Conservation (phyloP, 2,888 invertebrate genomes). For the Aspidiotus rigidus region DNA sequence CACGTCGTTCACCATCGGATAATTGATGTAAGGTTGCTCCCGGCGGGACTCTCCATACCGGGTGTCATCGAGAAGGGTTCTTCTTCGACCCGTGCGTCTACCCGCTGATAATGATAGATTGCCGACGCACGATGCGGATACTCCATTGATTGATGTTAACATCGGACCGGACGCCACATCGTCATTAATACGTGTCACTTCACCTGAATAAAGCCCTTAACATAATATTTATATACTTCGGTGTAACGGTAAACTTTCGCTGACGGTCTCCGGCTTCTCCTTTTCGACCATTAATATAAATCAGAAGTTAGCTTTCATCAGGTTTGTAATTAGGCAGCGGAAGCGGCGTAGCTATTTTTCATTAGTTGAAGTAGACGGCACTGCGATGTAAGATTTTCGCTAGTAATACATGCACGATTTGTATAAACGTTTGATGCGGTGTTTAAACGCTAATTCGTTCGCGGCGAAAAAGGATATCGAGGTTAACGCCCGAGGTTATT, state of each 20-base stretch:
- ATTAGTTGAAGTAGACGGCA: not conserved
- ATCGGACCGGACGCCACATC: constrained; percentile 16
- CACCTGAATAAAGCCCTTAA: constrained; percentile 30
- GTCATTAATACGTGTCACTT: constrained; percentile 33
- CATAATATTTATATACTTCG: constrained; percentile 31
- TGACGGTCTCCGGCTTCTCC: not conserved
- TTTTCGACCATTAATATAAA: constrained; percentile 24
- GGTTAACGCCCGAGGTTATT: no score
- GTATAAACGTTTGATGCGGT: no score
- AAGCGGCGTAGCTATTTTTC: not conserved
- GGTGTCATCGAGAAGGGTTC: not conserved
- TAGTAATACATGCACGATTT: no score
- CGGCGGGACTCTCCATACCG: not conserved
- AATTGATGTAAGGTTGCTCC: constrained; percentile 1
- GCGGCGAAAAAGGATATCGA: no score
- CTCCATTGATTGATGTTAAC: constrained; percentile 32
- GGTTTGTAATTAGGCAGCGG: constrained; percentile 26
- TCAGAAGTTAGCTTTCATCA: constrained; percentile 22
- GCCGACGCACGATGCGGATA: constrained; percentile 21
- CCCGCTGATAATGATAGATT: constrained; percentile 30
- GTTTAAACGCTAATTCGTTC: no score
- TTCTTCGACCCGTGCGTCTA: not conserved
- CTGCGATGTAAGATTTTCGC: no score
- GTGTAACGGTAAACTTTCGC: constrained; percentile 26
- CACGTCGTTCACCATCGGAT: not conserved